Percentiles rank a stretch among this genome's conserved stretches.
These are phyloP conservation scores for Cinclus cinclus DNA, from an alignment of 2,113 vertebrate genomes.

Conservation along the genomic window DNA sequence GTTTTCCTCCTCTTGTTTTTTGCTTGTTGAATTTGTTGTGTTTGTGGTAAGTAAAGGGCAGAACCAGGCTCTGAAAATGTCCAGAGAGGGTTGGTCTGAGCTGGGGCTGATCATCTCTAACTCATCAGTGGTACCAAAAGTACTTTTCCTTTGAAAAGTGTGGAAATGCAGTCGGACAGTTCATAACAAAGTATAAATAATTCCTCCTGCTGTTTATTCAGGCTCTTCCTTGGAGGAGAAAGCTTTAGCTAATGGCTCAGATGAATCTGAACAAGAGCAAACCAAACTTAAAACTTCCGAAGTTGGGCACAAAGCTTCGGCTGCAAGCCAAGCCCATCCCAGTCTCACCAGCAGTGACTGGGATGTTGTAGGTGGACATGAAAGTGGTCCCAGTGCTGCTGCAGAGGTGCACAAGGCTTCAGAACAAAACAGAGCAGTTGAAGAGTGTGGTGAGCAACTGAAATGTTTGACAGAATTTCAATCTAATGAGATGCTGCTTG, in stretches of 20 bases:
- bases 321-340: conserved; percentile 77
- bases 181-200: conserved; percentile 40
- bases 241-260: conserved; percentile 85
- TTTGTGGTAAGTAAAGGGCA: background rate
- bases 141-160: background rate
- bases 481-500: conserved; percentile 68
- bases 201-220: conserved; percentile 83
- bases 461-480: conserved; percentile 40
- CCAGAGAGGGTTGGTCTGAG: background rate
- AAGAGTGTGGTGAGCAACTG: conserved; percentile 88
- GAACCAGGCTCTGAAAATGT: background rate
- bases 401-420: conserved; percentile 76
- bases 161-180: background rate
- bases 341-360: conserved; percentile 79
- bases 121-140: background rate
- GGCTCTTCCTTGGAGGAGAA: conserved; percentile 92
- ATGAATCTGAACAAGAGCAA: conserved; percentile 80
- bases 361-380: conserved; percentile 74
- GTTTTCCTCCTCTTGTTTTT: background rate
- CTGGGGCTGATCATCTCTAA: background rate
- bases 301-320: conserved; percentile 75
- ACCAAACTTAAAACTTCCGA: conserved; percentile 81
- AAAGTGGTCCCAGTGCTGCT: conserved; percentile 77
- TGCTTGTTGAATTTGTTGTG: background rate
- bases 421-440: conserved; percentile 75